Evolutionary conservation across 1,140 invertebrate species (phyloP), one percentile per base, ranked within the genome.

Genomic region (Mercenaria mercenaria): DNA sequence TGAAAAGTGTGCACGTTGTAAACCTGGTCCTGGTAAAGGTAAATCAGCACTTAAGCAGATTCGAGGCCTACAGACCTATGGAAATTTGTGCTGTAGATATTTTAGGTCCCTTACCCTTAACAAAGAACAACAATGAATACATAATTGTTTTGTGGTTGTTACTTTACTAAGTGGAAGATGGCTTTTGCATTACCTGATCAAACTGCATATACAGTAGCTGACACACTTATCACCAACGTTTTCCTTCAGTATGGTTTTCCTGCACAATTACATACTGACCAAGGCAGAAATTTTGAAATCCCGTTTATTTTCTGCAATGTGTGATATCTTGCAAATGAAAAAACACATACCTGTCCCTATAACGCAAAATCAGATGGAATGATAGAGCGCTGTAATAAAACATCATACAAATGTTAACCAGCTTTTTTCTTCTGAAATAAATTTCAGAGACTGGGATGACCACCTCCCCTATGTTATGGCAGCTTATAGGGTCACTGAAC

Each of bases 351-450:
- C 8, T 92, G 91, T 10, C 82, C 94, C 0, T 95, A 95, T 76
- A 92, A 95, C 67, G 94, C 95, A 23, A 90, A 93, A 39, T 90
- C 93, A 1, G 94, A 96, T 89, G 95, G 95, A 0, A 56, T 95
- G 41, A 90, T 94, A 0, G 92, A 95, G 64, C 85, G 94, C 39
- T 91, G 92, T 50, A 95, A 95, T 84, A 80, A 91, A 72, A 94
- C 95, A 15, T 94, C 8, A 52, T 83, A 26, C 67, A 74, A 56
- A 92, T 92, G 91, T 77, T 92, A 20, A 52, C 67, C 10, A 29
- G 41, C 6, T 91, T 91, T 79, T 90, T n/a, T 50, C 32, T 41
- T 15, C 26, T 59, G 43, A 89, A 50, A 79, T 91, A 43, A 76
- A 91, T 72, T 79, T 69, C 26, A 56, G 80, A 15, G 90, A 94